phyloP scores from a whole-genome alignment of 2,113 vertebrate genomes.

The Tenebrosternarchus preto region DNA sequence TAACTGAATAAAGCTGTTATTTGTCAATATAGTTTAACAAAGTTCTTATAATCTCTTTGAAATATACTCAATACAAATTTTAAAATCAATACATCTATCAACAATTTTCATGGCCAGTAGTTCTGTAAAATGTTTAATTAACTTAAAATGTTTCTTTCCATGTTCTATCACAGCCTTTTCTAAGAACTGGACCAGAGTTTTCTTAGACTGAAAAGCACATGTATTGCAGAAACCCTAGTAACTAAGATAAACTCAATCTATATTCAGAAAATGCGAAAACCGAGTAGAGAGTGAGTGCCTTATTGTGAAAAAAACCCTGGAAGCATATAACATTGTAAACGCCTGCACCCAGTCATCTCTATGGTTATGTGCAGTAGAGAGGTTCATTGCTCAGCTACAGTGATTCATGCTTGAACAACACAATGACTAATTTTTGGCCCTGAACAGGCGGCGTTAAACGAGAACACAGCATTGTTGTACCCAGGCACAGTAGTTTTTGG shows the following conservation, averaged over 20 bases:
- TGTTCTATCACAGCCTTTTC: neutral
- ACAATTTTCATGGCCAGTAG: no score
- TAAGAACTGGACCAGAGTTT: neutral
- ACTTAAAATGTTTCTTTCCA: neutral
- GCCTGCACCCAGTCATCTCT: constrained; percentile 3
- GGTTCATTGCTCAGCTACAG: constrained; percentile 11
- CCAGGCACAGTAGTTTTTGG: constrained; percentile 60
- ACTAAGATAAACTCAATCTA: neutral
- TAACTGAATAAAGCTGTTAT: no score
- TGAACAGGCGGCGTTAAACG: constrained; percentile 51
- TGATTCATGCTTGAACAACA: constrained; percentile 38
- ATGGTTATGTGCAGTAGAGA: neutral
- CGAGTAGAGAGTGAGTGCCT: neutral
- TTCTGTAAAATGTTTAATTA: neutral
- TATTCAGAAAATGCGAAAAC: neutral
- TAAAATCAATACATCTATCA: no score
- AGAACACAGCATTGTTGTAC: constrained; percentile 55
- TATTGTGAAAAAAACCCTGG: neutral
- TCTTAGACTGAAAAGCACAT: neutral
- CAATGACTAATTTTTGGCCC: constrained; percentile 42
- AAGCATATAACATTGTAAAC: neutral
- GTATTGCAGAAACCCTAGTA: neutral
- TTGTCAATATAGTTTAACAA: no score
- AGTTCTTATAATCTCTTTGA: no score
- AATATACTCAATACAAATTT: no score